Evolutionary conservation across 2,797 vertebrate species (phyloP).

Genomic region (Babyrousa celebensis): DNA sequence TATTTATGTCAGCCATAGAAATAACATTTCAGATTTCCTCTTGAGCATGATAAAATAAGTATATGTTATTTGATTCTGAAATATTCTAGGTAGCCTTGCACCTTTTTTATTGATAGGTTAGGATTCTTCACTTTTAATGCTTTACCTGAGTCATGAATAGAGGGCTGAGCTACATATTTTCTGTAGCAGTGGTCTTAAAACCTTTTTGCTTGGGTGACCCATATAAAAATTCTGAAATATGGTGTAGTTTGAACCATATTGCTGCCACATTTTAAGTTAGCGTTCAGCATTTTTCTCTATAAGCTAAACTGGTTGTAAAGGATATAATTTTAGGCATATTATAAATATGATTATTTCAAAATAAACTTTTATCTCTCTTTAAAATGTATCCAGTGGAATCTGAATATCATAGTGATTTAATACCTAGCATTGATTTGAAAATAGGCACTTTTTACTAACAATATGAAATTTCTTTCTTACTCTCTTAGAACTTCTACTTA

Average conservation of each 20-base stretch:
- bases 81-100: background rate
- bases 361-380: background rate
- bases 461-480: background rate
- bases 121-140: constrained; percentile 1
- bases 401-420: background rate
- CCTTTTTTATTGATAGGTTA: background rate
- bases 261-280: background rate
- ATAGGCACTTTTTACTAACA: background rate
- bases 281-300: background rate
- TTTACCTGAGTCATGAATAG: background rate
- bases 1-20: constrained; percentile 38
- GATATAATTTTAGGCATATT: background rate
- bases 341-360: background rate
- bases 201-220: background rate
- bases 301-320: background rate
- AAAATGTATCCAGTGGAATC: background rate
- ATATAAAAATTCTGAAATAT: background rate
- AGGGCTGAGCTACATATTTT: background rate
- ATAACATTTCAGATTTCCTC: constrained; percentile 33
- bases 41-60: background rate
- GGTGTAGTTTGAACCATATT: background rate
- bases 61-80: background rate
- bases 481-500: background rate
- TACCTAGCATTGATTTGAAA: constrained; percentile 36
- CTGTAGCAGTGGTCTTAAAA: background rate